Base-by-base conservation (phyloP, 1,140 invertebrate genomes). In the Adoxophyes honmai region DNA sequence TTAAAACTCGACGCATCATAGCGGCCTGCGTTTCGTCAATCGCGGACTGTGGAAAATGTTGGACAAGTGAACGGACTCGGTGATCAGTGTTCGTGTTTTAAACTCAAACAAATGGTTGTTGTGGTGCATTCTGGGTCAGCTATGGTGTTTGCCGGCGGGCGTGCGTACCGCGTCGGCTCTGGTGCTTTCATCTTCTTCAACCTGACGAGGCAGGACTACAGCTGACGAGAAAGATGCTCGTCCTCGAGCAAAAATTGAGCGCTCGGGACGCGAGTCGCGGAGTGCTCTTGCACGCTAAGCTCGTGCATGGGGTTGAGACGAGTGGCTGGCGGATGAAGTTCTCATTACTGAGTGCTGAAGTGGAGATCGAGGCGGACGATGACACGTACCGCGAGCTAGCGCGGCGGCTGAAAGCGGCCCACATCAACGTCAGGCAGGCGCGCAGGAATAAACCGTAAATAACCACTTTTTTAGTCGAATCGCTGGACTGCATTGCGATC, bases 171-270 rank as follows among this genome's bases (percentile, higher is more conserved):
- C 42, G 59, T 82, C 37, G 74, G 73, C 16, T 81, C 80, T 52
- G 85, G 83, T 52, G 85, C 85, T 13, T 86, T 88, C 56, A 66
- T 86, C 61, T 88, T 81, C 70, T 85, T 80, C 69, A 88, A 88
- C 62, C 60, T 88, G 59, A 86, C 83, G 21, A 80, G 85, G 57
- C 85, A 88, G 66, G 86, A 88, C 67, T 86, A 88, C 66, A 86
- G 86, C 86, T 88, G 86, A 88, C 86, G 74, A 86, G 78, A 62
- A 84, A 57, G 75, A 88, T 88, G 85, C 85, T 88, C 83, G 78
- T 88, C 39, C 64, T 82, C 70, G 85, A 88, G 85, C 85, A 88
- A 75, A 81, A 77, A 81, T 71, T 88, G 51, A 80, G 76, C 73
- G 77, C 79, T 51, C 63, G 81, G 59, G 71, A 86, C 62, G 28